phyloP scores from a whole-genome alignment of 2,797 vertebrate species.

The Clarias platycephalus region DNA sequence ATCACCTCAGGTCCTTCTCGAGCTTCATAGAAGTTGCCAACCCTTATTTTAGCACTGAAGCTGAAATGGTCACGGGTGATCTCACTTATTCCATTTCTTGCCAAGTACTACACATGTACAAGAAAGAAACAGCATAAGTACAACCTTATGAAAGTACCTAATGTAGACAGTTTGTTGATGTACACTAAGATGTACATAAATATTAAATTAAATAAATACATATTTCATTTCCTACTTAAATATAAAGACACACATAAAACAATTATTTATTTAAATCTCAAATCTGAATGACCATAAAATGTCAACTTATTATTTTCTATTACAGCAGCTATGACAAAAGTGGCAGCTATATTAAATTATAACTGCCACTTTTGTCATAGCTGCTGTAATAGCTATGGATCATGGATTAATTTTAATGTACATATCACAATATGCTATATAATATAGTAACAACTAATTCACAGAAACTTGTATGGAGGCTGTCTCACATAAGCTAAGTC shows the following conservation, averaged over 20 bases:
- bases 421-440: neutral
- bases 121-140: constrained; percentile 34
- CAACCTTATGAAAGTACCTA: neutral
- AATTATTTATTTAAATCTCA: neutral
- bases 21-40: constrained; percentile 97
- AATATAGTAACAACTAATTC: neutral
- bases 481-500: neutral
- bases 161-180: neutral
- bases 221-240: neutral
- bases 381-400: too few species aligned
- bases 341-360: too few species aligned
- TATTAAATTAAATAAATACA: neutral
- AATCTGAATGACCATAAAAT: neutral
- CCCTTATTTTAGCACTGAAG: constrained; percentile 97
- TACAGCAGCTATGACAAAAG: neutral
- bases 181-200: neutral
- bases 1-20: constrained; percentile 93
- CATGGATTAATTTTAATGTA: neutral
- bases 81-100: constrained; percentile 91
- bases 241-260: too few species aligned
- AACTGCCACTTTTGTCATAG: too few species aligned
- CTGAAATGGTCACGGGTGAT: constrained; percentile 96
- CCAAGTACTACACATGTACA: constrained; percentile 84
- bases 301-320: neutral
- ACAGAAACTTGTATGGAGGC: neutral